phyloP scores from a whole-genome alignment of 2,797 vertebrate genomes.

The Prunella strophiata region DNA sequence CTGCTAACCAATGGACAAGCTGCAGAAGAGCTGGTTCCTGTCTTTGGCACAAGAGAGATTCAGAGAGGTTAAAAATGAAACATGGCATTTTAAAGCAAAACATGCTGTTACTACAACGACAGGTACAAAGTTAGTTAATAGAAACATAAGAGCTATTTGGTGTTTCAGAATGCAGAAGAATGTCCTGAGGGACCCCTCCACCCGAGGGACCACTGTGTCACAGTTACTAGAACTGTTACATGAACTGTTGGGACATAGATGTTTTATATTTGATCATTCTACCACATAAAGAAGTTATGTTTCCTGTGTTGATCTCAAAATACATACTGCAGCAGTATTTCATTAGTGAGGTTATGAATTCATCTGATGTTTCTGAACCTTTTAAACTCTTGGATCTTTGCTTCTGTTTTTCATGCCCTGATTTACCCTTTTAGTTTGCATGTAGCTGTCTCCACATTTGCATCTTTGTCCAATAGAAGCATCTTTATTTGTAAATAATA shows the following conservation, averaged over 20 bases:
- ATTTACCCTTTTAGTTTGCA: not conserved
- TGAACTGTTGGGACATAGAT: not conserved
- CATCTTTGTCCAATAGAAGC: not conserved
- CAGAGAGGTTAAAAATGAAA: not conserved
- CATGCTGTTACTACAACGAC: not conserved
- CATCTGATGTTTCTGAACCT: not conserved
- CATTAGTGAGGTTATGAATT: not conserved
- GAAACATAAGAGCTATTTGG: not conserved
- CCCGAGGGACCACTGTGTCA: not conserved
- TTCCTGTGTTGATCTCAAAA: not conserved
- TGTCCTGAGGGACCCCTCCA: not conserved
- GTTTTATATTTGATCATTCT: not conserved
- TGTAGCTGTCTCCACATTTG: not conserved
- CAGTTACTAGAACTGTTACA: not conserved
- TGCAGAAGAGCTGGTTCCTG: not conserved
- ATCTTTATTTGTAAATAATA: not conserved
- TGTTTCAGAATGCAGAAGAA: not conserved
- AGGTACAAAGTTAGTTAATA: not conserved
- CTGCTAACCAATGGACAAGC: not conserved
- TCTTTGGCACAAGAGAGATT: not conserved
- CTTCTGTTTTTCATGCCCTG: not conserved
- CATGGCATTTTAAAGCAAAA: not conserved
- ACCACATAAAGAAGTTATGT: not conserved
- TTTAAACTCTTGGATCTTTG: not conserved
- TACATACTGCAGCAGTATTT: not conserved